Conservation (phyloP, 2,113 vertebrate species). For the Cathartes aura region DNA sequence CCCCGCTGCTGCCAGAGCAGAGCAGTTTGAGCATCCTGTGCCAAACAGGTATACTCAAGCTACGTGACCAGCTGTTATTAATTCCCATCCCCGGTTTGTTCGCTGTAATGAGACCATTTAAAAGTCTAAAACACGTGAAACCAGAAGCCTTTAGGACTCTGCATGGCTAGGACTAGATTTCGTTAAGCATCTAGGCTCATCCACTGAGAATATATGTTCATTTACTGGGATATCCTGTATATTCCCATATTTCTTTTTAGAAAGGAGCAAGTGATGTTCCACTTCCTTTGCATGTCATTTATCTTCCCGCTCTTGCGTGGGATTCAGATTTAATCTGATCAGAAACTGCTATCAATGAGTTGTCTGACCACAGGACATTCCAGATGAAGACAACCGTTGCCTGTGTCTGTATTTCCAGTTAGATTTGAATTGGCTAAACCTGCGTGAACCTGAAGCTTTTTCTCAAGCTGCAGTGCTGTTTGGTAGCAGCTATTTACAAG, state of each 20-base stretch:
- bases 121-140: background rate
- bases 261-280: background rate
- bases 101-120: rapidly evolving
- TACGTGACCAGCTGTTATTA: rapidly evolving
- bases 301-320: background rate
- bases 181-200: rapidly evolving
- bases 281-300: background rate
- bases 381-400: background rate
- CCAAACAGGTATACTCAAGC: rapidly evolving
- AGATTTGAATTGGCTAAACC: background rate
- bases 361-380: background rate
- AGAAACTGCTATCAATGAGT: background rate
- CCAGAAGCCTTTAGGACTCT: background rate
- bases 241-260: background rate
- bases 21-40: background rate
- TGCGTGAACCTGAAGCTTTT: background rate
- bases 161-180: rapidly evolving
- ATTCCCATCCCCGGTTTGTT: background rate
- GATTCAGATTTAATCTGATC: background rate
- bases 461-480: background rate
- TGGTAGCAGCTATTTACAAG: background rate
- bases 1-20: background rate
- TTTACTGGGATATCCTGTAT: background rate
- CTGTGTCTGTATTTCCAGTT: background rate
- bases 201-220: rapidly evolving